Evolutionary conservation across 2,888 invertebrate species (phyloP), one percentile per base, ranked within the genome.

Genomic region (Tetheella fluctuosa): DNA sequence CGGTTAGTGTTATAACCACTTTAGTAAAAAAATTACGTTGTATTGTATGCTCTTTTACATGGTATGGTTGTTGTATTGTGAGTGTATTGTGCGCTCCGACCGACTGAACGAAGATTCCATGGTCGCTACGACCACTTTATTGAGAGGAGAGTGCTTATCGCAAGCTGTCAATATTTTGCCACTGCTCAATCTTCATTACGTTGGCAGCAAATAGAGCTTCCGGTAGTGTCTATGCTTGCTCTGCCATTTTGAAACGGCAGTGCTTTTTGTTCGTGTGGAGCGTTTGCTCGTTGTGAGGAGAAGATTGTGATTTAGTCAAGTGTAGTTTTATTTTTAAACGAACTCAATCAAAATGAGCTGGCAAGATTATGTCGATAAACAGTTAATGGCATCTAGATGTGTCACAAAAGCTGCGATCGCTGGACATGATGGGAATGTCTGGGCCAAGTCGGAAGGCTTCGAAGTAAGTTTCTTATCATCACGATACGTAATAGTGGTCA

Each of bases 321-420:
- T 90, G 89, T 91, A 91, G 93, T 92, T 91, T 89, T 89, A 91
- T 88, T 89, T 83, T 89, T 86, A 90, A 89, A 89, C 85, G 91
- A 92, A 92, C 91, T 90, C 80, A 84, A 80, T 91, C 94, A 96
- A 94, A 94, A 98, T 98, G 98, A 98, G 97, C 96, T 98, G 98
- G 98, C 98, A 98, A 96, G 98, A 98, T 96, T 98, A 98, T 95
- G 97, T 98, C 94, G 98, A 98, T 95, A 98, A 97, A 95, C 98
- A 98, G 95, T 96, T 98, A 94, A 95, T 98, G 94, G 97, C 97
- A 90, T 97, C 98, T 93, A 96, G 96, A 94, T 98, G 97, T 96
- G 97, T 98, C 86, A 96, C 96, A 94, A 97, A 97, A 95, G 98
- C 98, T 85, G 97, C 97, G 89, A 98, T 98, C 93, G 97, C 97